Evolutionary conservation across 2,888 invertebrate genomes (phyloP), one percentile per base, ranked within the genome.

Genomic region (Serripes groenlandicus): DNA sequence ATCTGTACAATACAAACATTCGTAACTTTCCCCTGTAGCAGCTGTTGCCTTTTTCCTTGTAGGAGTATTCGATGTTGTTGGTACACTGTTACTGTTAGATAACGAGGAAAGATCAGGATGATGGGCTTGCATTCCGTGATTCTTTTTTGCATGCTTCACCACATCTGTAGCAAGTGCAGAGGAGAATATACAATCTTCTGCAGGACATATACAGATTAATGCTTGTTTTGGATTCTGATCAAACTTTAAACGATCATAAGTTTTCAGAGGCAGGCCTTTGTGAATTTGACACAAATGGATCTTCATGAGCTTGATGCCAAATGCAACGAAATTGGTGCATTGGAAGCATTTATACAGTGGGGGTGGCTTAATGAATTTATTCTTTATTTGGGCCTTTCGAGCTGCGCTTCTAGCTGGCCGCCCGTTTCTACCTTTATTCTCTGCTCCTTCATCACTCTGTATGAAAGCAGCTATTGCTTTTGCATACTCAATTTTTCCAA

Each of bases 371-470:
- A 79, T 68, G 15, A 81, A 72, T 75, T 81, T 82, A 2, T 85
- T 83, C 64, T 80, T 77, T 1, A 82, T 81, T 21, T 83, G 77
- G 42, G 87, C 85, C 71, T 86, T 86, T 9, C 84, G 64, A 23
- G 90, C 89, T 49, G 90, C 88, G 56, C 76, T 79, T 42, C 90
- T 73, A 3, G 83, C 52, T 21, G 87, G 86, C 34, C 88, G 76
- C 7, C 86, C 83, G 32, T 73, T 69, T 18, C 75, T 62, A 26
- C 56, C 72, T 49, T 72, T 78, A 2, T 75, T 60, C 3, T 66
- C 58, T 30, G 26, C 15, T 32, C 71, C 54, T 26, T 83, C 84
- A 58, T 87, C 84, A 74, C 73, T 71, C n/a, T 73, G 78, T 15
- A 88, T 72, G 49, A 83, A 90, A 21, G 69, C 81, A 23, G 83